Evolutionary conservation across 2,888 invertebrate species (phyloP), one percentile per base, ranked within the genome.

Genomic region (Acronicta aceris): DNA sequence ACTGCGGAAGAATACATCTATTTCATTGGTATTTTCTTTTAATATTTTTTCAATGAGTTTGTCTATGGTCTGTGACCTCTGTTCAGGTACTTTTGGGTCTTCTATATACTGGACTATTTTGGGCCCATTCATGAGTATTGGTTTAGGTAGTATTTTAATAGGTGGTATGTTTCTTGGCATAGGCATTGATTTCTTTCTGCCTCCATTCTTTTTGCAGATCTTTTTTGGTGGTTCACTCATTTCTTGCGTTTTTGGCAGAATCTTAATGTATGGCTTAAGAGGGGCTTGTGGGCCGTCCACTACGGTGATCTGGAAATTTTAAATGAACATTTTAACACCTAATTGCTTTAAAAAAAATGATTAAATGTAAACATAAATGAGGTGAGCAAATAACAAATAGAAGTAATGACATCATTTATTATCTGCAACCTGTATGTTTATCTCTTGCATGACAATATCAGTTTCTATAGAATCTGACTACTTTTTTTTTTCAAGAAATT

Each of bases 1-100:
- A 79, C 94, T 94, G 52, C 92, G 83, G 59, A 94, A 94, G 80
- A 94, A 94, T 0, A 94, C 93, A 61, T 94, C 94, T 48, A 94
- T 92, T 86, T 94, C 93, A 71, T 94, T 94, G 25, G 93, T 93
- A 51, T 92, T 92, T 58, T 94, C 94, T 75, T 90, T 94, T 0
- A 94, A 73, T 45, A 93, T 86, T 79, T 89, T 93, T 64, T 94
- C 94, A 74, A 94, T 92, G 4, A 94, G 83, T 76, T 89, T 93
- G 65, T 94, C 94, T 72, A 94, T 84, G 2, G 85, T 84, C 71
- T 93, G 89, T 0, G 93, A 90, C 60, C 89, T 84, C 38, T 88
- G 87, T 49, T 90, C 89, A 0, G 86, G 76, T 50, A 80, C 65
- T 71, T 90, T 92, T 42, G 86, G 83, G 30, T 93, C 92, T 67